Base-by-base conservation (phyloP, 2,888 invertebrate genomes). In the Drosophila fungiperda region DNA sequence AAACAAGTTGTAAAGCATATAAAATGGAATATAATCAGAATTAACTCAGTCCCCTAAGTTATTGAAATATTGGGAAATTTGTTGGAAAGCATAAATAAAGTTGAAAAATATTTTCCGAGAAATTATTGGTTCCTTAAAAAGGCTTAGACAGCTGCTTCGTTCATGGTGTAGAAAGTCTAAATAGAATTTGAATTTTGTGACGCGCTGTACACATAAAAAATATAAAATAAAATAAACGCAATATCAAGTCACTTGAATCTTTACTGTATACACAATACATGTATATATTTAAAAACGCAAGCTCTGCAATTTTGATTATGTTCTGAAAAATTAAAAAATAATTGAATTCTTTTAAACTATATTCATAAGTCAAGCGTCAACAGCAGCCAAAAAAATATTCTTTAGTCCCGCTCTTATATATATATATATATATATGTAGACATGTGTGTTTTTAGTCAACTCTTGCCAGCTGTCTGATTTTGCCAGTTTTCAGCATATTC, bases 401-500 rank as follows among this genome's bases (percentile, higher is more conserved):
- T 15, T 23, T 45, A 3, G 23, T 8, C 3, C 23, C 23, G 23
- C 15, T 45, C n/a, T n/a, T 42, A 42, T 12, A 38, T 38, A 17
- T 8, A 8, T 38, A 8, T 17, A 7, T 17, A 17, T 17, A 8
- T 36, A 36, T 36, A 17, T 36, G 17, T 15, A 36, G 17, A 17
- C 17, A 17, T 38, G 20, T 42, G 12, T 20, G 7, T 20, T 45
- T 3, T 3, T 8, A 23, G 20, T 15, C 45, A 15, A 45, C 45
- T 45, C 45, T 23, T 45, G 45, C 4, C 45, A 45, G 23, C 45
- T 45, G 23, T 45, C 62, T 75, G 89, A 82, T 82, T 87, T 75
- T 1, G 75, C 76, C 82, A 73, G 76, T 53, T 72, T 85, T 79
- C 73, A 76, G 80, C 89, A 77, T 66, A 78, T 70, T 77, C 87